Evolutionary conservation across 2,797 vertebrate species (phyloP).

Genomic region (Chloroceryle amazona): DNA sequence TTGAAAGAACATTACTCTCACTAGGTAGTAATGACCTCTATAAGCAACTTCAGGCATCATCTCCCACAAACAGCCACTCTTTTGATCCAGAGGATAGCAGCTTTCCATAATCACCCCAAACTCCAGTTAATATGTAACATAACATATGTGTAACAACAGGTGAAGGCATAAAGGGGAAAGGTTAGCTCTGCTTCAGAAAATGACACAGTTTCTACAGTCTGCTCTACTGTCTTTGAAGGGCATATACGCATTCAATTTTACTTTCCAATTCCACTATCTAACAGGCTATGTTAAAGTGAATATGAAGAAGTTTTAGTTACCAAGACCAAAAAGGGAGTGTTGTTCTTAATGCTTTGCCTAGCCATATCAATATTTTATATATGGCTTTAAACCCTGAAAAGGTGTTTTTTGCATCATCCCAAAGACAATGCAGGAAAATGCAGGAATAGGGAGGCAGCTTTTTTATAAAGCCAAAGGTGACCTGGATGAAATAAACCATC

Average conservation of each 20-base stretch:
- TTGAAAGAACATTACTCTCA: background rate
- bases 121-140: slow-evolving; percentile 26
- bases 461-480: background rate
- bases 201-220: background rate
- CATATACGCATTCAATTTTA: background rate
- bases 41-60: background rate
- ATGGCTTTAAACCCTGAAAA: background rate
- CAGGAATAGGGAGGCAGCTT: background rate
- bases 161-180: background rate
- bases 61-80: background rate
- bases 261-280: background rate
- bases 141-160: background rate
- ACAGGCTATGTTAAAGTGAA: background rate
- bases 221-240: background rate
- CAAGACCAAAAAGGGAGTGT: background rate
- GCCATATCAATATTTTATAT: background rate
- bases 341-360: background rate
- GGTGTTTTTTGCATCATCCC: background rate
- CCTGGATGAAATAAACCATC: background rate
- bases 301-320: background rate
- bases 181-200: background rate
- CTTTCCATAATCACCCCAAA: background rate
- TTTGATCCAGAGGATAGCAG: background rate
- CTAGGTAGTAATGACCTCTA: background rate
- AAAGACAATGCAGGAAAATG: background rate